Conservation (phyloP, 2,113 vertebrate species). For the Zosterops pallidus region DNA sequence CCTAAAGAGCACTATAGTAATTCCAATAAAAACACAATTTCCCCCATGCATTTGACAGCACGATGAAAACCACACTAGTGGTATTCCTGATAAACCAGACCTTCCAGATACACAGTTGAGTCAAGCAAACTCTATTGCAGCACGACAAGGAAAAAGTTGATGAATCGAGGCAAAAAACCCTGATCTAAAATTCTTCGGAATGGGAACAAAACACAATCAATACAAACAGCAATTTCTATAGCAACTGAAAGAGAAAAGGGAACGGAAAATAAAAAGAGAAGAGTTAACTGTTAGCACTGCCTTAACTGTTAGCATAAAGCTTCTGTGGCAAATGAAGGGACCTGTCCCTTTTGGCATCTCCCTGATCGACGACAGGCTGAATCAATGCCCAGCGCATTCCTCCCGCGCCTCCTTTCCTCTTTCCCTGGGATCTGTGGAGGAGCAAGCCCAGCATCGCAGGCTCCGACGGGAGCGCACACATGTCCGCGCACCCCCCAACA, state of each 20-base stretch:
- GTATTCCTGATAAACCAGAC: background rate
- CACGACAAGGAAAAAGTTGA: slow-evolving; percentile 55
- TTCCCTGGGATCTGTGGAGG: background rate
- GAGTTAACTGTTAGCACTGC: slow-evolving; percentile 20
- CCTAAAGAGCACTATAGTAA: slow-evolving; percentile 17
- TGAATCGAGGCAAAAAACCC: background rate
- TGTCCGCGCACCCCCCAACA: background rate
- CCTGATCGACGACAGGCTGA: background rate
- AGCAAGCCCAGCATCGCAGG: slow-evolving; percentile 18
- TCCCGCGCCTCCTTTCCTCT: background rate
- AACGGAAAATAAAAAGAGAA: background rate
- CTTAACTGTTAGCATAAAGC: slow-evolving; percentile 23
- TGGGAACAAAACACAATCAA: slow-evolving; percentile 3
- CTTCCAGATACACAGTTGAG: slow-evolving; percentile 26
- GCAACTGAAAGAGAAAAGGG: background rate
- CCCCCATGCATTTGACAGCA: background rate
- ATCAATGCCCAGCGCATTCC: background rate
- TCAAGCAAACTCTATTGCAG: slow-evolving; percentile 54
- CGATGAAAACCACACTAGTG: background rate
- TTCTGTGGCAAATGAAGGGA: slow-evolving; percentile 7
- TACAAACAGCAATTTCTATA: slow-evolving; percentile 37
- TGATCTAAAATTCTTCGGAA: slow-evolving; percentile 18
- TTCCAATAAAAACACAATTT: background rate
- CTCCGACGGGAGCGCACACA: background rate
- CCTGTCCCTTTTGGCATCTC: slow-evolving; percentile 35